phyloP scores from a whole-genome alignment of 1,140 invertebrate genomes.

The Hyphantria cunea region DNA sequence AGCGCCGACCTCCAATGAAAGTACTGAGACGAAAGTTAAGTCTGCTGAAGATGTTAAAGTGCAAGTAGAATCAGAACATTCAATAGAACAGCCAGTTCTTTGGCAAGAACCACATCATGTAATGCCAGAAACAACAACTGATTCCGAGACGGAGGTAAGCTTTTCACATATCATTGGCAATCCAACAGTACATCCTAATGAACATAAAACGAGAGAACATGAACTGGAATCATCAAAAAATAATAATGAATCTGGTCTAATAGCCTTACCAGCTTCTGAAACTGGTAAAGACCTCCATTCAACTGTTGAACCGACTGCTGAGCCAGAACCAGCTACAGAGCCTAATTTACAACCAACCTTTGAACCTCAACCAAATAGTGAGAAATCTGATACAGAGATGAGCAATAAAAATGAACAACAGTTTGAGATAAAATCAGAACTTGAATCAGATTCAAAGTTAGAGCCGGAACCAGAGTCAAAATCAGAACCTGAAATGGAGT shows the following conservation, averaged over 20 bases:
- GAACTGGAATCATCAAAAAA: constrained; percentile 32
- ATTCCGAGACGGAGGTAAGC: constrained; percentile 55
- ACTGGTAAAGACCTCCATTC: constrained; percentile 23
- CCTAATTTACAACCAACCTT: constrained; percentile 15
- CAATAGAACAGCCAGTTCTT: constrained; percentile 49
- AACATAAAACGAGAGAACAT: constrained; percentile 32
- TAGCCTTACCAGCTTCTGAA: not conserved
- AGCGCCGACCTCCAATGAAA: constrained; percentile 47
- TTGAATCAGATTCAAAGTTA: constrained; percentile 32
- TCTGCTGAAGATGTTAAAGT: constrained; percentile 53
- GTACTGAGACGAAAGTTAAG: constrained; percentile 39
- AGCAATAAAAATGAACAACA: constrained; percentile 47
- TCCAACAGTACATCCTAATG: constrained; percentile 35
- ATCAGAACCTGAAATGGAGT: constrained; percentile 45
- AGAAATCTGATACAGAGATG: constrained; percentile 42
- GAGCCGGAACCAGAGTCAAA: constrained; percentile 45
- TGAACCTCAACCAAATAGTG: constrained; percentile 43
- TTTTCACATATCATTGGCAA: constrained; percentile 64
- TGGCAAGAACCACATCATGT: constrained; percentile 56
- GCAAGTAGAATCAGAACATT: constrained; percentile 52
- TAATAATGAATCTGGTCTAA: constrained; percentile 13
- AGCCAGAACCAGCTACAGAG: constrained; percentile 29
- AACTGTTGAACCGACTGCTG: constrained; percentile 43
- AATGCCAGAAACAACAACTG: constrained; percentile 60
- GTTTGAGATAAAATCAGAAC: constrained; percentile 39